phyloP scores from a whole-genome alignment of 1,140 invertebrate genomes.

The Linepithema humile region DNA sequence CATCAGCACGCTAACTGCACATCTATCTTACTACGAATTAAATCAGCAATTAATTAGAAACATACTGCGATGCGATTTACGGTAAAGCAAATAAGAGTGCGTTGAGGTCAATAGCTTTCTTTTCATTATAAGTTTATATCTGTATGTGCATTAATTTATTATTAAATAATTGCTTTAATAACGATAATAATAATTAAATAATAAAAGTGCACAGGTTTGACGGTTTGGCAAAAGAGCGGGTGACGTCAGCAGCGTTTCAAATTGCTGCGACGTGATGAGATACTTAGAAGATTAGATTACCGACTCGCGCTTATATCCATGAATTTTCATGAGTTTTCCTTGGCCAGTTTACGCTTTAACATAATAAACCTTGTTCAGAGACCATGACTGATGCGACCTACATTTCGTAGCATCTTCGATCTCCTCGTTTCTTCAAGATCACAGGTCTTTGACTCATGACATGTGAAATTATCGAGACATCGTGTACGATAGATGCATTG shows the following conservation, averaged over 20 bases:
- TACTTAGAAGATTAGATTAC: constrained; percentile 57
- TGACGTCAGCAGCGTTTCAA: constrained; percentile 27
- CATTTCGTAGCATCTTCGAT: constrained; percentile 19
- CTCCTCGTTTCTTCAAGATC: not conserved
- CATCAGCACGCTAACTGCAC: not conserved
- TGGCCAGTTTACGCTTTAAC: constrained; percentile 1
- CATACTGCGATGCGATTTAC: not conserved
- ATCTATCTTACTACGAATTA: constrained; percentile 27
- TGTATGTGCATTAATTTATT: not conserved
- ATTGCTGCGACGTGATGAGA: constrained; percentile 29
- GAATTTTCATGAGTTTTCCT: constrained; percentile 39
- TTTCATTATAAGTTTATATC: not conserved
- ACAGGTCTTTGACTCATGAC: not conserved
- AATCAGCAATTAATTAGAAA: constrained; percentile 44
- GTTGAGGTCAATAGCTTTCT: constrained; percentile 13
- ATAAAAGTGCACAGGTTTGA: not conserved
- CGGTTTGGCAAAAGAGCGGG: not conserved
- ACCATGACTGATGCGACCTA: constrained; percentile 46
- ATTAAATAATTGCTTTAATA: not conserved
- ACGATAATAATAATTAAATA: constrained; percentile 6
- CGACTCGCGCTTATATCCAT: constrained; percentile 18
- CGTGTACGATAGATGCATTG: not conserved
- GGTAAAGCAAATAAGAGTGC: constrained; percentile 5
- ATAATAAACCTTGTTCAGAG: constrained; percentile 12
- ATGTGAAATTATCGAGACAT: not conserved